Evolutionary conservation across 2,888 invertebrate species (phyloP).

Genomic region (Notodromas monacha): DNA sequence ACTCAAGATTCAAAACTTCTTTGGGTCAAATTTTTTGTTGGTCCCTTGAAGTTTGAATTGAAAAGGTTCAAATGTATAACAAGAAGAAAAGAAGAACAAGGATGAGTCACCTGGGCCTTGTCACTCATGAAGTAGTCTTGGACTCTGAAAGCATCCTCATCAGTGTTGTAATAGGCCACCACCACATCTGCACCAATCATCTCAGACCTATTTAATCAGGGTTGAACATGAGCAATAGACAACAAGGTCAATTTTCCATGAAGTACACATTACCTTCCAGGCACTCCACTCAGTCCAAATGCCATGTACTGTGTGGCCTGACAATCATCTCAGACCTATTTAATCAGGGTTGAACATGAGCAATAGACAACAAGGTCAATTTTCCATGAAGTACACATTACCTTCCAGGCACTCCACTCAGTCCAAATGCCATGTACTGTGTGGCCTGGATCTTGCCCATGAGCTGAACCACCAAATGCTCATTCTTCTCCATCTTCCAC

Average conservation of each 20-base stretch:
- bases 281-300: slow-evolving; percentile 30
- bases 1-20: too few species aligned
- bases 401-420: slow-evolving; percentile 41
- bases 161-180: slow-evolving; percentile 35
- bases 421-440: slow-evolving; percentile 59
- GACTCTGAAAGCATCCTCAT: slow-evolving; percentile 28
- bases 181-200: slow-evolving; percentile 55
- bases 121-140: slow-evolving; percentile 56
- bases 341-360: too few species aligned
- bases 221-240: too few species aligned
- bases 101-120: slow-evolving; percentile 20
- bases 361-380: too few species aligned
- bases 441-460: slow-evolving; percentile 42
- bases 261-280: slow-evolving; percentile 23
- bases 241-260: too few species aligned
- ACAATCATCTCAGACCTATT: slow-evolving; percentile 28
- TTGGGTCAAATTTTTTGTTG: too few species aligned
- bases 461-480: slow-evolving; percentile 38
- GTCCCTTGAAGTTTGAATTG: too few species aligned
- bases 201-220: slow-evolving; percentile 13
- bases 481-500: slow-evolving; percentile 43
- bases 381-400: slow-evolving; percentile 15
- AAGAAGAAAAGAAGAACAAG: slow-evolving; percentile 1
- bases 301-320: slow-evolving; percentile 13
- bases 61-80: too few species aligned